Percentiles rank a stretch among this genome's conserved stretches.
phyloP scores from a whole-genome alignment of 2,888 invertebrate species.

The Pollenia griseotomentosa region DNA sequence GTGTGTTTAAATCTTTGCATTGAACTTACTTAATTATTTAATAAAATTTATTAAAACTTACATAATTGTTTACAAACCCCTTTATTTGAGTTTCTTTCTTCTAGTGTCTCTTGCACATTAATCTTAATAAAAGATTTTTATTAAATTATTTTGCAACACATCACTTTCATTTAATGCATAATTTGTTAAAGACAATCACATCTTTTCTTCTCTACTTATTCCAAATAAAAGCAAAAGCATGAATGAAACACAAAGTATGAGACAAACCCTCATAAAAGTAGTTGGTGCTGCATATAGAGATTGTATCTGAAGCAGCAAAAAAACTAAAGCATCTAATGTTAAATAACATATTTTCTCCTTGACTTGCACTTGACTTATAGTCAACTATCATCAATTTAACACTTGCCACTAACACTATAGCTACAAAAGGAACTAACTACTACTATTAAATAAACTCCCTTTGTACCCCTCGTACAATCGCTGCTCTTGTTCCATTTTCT shows the following conservation, averaged over 20 bases:
- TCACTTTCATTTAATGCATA: conserved; percentile 66
- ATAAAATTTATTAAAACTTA: no score
- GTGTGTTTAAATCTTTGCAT: no score
- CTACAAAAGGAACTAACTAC: conserved; percentile 8
- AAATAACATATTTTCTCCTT: conserved; percentile 71
- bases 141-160: conserved; percentile 64
- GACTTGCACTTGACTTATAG: conserved; percentile 76
- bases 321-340: conserved; percentile 33
- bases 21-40: no score
- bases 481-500: not conserved
- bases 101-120: conserved; percentile 2
- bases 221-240: not conserved
- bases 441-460: no score
- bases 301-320: conserved; percentile 5
- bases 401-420: conserved; percentile 65
- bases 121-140: conserved; percentile 59
- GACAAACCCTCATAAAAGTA: not conserved
- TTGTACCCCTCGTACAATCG: not conserved
- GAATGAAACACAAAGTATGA: conserved; percentile 27
- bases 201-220: not conserved
- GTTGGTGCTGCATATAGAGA: conserved; percentile 11
- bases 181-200: conserved; percentile 57
- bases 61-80: no score
- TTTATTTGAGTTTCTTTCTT: not conserved
- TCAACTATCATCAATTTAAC: conserved; percentile 77